phyloP scores from a whole-genome alignment of 2,888 invertebrate species.

The Coremacera marginata region DNA sequence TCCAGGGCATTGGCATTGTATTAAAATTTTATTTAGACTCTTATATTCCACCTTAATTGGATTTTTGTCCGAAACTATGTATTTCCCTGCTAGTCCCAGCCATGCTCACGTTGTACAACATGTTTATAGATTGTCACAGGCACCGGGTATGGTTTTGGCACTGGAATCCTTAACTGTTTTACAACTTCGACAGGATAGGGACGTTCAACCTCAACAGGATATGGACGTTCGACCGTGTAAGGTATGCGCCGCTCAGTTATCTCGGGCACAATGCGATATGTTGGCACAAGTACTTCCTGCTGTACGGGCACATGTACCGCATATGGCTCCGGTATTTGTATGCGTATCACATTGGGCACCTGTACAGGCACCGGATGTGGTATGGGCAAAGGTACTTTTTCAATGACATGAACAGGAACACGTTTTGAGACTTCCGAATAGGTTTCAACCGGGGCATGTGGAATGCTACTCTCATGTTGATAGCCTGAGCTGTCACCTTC shows the following conservation, averaged over 20 bases:
- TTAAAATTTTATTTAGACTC: background rate
- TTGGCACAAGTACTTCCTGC: constrained; percentile 79
- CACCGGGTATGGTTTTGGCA: constrained; percentile 80
- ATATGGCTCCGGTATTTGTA: constrained; percentile 82
- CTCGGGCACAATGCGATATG: constrained; percentile 80
- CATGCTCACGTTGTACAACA: constrained; percentile 73
- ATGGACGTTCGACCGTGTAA: constrained; percentile 79
- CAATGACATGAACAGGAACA: constrained; percentile 78
- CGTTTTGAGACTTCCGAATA: constrained; percentile 79
- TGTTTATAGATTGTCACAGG: constrained; percentile 82
- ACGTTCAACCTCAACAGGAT: constrained; percentile 77
- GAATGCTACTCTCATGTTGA: constrained; percentile 19
- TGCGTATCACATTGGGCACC: constrained; percentile 73
- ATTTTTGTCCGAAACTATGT: background rate
- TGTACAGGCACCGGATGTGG: constrained; percentile 71
- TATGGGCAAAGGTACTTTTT: constrained; percentile 80
- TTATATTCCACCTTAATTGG: background rate
- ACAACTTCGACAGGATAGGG: constrained; percentile 83
- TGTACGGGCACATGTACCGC: constrained; percentile 78
- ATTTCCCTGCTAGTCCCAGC: constrained; percentile 53
- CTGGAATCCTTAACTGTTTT: constrained; percentile 79
- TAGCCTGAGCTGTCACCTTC: constrained; percentile 39
- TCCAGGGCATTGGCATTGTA: background rate
- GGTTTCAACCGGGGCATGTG: constrained; percentile 65
- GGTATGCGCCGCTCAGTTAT: constrained; percentile 81